Conservation (phyloP, 2,888 invertebrate genomes). For the Buathra laborator region DNA sequence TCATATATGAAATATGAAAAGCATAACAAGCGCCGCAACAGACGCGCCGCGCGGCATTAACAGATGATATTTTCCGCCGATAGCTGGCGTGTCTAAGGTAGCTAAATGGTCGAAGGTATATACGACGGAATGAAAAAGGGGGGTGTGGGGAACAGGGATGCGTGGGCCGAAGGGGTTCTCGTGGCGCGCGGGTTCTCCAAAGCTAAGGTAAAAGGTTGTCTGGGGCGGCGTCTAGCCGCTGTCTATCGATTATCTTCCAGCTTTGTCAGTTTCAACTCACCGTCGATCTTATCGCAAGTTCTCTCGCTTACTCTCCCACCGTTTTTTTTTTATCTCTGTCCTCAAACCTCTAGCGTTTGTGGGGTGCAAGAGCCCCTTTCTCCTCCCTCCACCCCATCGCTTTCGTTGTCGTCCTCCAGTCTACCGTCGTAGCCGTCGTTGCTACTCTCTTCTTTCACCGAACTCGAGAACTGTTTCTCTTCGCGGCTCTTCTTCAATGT, state of each 20-base stretch:
- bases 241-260: conserved; percentile 85
- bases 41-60: conserved; percentile 9
- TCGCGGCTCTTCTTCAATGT: conserved; percentile 61
- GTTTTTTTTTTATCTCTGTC: conserved; percentile 40
- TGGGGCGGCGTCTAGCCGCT: conserved; percentile 85
- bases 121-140: conserved; percentile 22
- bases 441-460: conserved; percentile 39
- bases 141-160: conserved; percentile 15
- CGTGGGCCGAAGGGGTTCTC: conserved; percentile 79
- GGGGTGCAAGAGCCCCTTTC: conserved; percentile 66
- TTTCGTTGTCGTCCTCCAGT: conserved; percentile 8
- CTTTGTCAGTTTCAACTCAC: conserved; percentile 78
- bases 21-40: neutral
- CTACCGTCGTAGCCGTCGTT: conserved; percentile 51
- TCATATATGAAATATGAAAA: too few relatives aligned
- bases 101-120: conserved; percentile 49
- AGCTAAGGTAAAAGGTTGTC: conserved; percentile 84
- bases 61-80: conserved; percentile 22
- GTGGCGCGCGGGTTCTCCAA: conserved; percentile 80
- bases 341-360: conserved; percentile 55
- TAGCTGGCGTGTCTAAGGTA: conserved; percentile 23
- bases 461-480: conserved; percentile 50
- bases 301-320: conserved; percentile 42
- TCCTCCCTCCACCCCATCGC: conserved; percentile 43
- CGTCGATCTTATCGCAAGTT: conserved; percentile 75